Percentiles rank a stretch among this genome's conserved stretches.
Evolutionary conservation across 1,140 invertebrate species (phyloP).

Genomic region (Achroia grisella): DNA sequence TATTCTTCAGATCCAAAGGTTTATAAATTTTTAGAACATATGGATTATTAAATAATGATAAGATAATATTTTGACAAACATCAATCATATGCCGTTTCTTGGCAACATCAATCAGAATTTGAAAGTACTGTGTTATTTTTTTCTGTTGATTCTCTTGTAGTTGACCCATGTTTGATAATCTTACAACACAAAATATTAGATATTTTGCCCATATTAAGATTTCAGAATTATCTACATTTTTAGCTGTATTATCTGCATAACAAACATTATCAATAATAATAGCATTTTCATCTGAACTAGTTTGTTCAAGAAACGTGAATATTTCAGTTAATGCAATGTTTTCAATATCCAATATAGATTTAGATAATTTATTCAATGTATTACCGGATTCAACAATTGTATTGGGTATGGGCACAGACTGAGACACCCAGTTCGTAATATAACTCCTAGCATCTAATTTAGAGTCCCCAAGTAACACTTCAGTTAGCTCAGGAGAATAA

Average conservation of each 20-base stretch:
- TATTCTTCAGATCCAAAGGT: conserved; percentile 53
- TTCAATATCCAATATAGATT: conserved; percentile 43
- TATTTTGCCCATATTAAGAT: conserved; percentile 60
- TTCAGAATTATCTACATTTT: conserved; percentile 46
- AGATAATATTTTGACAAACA: conserved; percentile 36
- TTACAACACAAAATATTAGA: conserved; percentile 54
- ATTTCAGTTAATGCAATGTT: conserved; percentile 34
- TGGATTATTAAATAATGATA: conserved; percentile 70
- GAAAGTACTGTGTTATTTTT: conserved; percentile 39
- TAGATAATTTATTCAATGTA: conserved; percentile 37
- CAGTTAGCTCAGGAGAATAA: conserved; percentile 58
- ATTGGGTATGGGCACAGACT: conserved; percentile 38
- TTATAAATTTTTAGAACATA: conserved; percentile 74
- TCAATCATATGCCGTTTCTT: conserved; percentile 41
- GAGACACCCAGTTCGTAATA: conserved; percentile 46
- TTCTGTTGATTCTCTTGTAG: conserved; percentile 34
- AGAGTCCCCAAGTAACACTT: conserved; percentile 50
- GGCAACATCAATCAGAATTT: conserved; percentile 39
- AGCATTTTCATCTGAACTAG: conserved; percentile 25
- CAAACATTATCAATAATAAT: conserved; percentile 20
- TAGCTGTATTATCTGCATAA: conserved; percentile 29
- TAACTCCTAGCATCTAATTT: conserved; percentile 56
- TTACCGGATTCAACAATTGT: conserved; percentile 31
- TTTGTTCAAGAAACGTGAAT: conserved; percentile 32
- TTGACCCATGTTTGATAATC: conserved; percentile 41